phyloP scores from a whole-genome alignment of 2,888 invertebrate genomes.

The Epsilonema sp. region DNA sequence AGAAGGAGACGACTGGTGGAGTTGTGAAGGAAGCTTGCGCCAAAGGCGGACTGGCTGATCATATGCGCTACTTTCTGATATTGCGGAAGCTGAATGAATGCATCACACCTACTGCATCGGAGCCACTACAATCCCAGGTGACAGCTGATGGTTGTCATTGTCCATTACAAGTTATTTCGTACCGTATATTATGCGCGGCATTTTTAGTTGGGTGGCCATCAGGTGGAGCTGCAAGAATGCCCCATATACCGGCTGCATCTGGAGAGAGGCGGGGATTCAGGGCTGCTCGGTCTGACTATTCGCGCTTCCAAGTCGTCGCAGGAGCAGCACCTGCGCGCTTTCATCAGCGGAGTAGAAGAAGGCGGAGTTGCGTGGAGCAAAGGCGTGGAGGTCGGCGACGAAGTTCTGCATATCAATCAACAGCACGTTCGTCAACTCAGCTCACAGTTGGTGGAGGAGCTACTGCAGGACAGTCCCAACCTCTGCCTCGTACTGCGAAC shows the following conservation, averaged over 20 bases:
- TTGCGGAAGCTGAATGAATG: slow-evolving; percentile 4
- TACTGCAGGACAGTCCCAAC: slow-evolving; percentile 6
- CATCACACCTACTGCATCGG: slow-evolving; percentile 2
- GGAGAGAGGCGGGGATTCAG: background rate
- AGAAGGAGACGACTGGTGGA: slow-evolving; percentile 6
- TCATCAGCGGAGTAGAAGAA: slow-evolving; percentile 4
- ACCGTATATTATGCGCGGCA: no score
- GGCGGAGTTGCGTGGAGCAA: slow-evolving; percentile 1
- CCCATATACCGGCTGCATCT: slow-evolving; percentile 9
- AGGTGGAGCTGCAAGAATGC: slow-evolving; percentile 8
- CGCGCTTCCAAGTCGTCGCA: slow-evolving; percentile 5
- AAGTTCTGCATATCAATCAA: slow-evolving; percentile 9
- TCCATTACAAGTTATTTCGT: no score
- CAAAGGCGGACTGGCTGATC: slow-evolving; percentile 4
- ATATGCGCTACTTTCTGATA: slow-evolving; percentile 7
- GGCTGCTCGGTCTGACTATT: slow-evolving; percentile 8
- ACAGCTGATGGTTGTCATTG: no score
- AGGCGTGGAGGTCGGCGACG: slow-evolving; percentile 9
- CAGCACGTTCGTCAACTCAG: slow-evolving; percentile 2
- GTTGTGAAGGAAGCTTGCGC: slow-evolving; percentile 7
- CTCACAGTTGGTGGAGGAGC: slow-evolving; percentile 7
- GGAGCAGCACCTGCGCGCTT: background rate
- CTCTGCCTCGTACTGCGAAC: slow-evolving; percentile 10
- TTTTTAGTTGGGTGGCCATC: slow-evolving; percentile 3
- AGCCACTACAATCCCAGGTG: background rate